phyloP scores from a whole-genome alignment of 2,797 vertebrate species.

The Aphelocoma californica region DNA sequence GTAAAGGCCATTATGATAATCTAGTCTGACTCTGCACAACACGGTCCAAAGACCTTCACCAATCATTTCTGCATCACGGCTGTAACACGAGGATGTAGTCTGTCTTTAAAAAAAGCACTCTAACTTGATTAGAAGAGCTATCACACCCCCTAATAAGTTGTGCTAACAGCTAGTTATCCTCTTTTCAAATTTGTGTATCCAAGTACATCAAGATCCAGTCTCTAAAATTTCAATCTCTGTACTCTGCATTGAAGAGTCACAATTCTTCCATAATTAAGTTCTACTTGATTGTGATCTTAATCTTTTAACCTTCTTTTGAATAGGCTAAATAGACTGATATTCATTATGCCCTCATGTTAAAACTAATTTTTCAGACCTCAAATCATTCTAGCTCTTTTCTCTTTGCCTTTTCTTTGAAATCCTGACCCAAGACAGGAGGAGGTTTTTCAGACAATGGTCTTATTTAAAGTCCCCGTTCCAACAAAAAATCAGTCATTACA shows the following conservation, averaged over 20 bases:
- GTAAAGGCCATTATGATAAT: conserved; percentile 15
- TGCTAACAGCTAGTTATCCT: conserved; percentile 10
- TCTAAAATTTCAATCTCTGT: not conserved
- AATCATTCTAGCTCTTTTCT: not conserved
- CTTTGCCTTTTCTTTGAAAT: not conserved
- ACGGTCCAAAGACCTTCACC: not conserved
- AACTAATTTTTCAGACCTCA: not conserved
- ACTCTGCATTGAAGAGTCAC: not conserved
- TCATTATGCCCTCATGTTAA: not conserved
- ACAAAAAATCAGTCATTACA: not conserved
- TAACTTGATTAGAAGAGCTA: conserved; percentile 5
- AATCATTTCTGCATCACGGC: not conserved
- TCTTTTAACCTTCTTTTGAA: not conserved
- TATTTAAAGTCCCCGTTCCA: not conserved
- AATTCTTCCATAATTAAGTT: not conserved
- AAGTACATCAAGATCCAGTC: not conserved
- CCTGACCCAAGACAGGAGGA: not conserved
- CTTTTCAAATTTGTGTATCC: not conserved
- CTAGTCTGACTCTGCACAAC: not conserved
- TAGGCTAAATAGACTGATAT: not conserved
- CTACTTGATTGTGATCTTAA: not conserved
- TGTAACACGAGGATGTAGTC: not conserved
- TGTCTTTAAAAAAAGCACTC: not conserved
- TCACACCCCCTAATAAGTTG: not conserved
- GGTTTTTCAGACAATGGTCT: not conserved